A percentile compares a stretch with the other conserved stretches of the same genome.
Conservation (phyloP, 35 echinoderm and acorn worm genomes). For the Amphiura filiformis region DNA sequence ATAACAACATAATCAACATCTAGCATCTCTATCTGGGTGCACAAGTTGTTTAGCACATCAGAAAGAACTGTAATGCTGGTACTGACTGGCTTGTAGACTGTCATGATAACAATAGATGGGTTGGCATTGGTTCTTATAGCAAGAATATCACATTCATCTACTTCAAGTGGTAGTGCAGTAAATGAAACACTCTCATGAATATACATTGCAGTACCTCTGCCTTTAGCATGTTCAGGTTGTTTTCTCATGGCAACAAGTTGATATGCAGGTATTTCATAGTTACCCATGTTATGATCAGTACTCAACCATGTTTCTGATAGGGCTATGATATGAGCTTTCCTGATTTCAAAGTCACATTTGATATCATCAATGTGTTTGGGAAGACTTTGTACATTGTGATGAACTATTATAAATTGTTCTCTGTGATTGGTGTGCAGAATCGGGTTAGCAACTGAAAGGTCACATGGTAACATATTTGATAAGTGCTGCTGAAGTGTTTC, state of each 20-base stretch:
- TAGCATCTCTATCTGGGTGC: no score
- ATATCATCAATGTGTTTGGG: background rate
- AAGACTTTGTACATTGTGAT: background rate
- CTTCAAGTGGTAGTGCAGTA: background rate
- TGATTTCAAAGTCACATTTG: slow-evolving; percentile 1
- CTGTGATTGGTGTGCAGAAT: background rate
- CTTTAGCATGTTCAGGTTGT: background rate
- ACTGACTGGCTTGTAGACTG: no score
- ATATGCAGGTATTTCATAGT: background rate
- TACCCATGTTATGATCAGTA: background rate
- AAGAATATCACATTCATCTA: background rate
- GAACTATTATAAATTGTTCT: background rate
- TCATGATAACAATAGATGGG: no score
- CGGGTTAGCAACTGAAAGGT: background rate
- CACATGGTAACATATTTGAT: background rate
- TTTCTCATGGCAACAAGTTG: background rate
- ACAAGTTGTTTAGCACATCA: no score
- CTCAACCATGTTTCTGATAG: background rate
- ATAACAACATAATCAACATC: no score
- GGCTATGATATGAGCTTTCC: background rate
- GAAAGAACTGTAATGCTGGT: no score
- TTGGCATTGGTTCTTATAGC: background rate
- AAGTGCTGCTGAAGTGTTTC: background rate
- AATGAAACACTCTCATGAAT: background rate
- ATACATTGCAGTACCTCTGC: background rate